Evolutionary conservation across 64 coral and sea anemone genomes (phyloP).

Genomic region (Platygyra sinensis): DNA sequence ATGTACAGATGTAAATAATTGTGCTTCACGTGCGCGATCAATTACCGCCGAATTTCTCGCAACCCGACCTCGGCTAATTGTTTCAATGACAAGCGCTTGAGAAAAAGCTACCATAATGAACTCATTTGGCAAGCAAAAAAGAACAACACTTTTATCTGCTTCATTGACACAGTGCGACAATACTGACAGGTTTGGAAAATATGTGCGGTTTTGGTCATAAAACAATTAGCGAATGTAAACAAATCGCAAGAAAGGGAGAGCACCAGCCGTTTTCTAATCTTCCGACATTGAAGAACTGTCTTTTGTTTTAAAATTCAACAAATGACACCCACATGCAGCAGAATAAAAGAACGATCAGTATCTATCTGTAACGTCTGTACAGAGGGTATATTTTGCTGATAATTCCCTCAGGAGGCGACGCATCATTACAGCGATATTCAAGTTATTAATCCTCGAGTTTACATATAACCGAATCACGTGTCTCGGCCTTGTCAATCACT

Average conservation of each 20-base stretch:
- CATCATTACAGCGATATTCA: constrained; percentile 14
- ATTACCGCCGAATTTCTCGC: not conserved
- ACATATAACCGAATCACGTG: constrained; percentile 26
- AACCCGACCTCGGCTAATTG: not conserved
- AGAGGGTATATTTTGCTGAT: not conserved
- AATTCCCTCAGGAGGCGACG: constrained; percentile 18
- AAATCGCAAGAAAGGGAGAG: constrained; percentile 9
- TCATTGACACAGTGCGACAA: not conserved
- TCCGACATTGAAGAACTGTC: not conserved
- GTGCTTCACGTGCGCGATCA: not conserved
- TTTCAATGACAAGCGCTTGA: not conserved
- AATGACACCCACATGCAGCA: not conserved
- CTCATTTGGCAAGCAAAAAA: not conserved
- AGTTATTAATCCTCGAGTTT: not conserved
- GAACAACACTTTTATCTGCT: not conserved
- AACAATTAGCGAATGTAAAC: constrained; percentile 33
- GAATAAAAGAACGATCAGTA: not conserved
- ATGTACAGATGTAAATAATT: no score
- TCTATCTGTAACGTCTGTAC: not conserved
- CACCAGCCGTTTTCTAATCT: not conserved
- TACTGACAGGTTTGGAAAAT: constrained; percentile 31
- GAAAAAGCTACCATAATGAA: not conserved
- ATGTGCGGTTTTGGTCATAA: constrained; percentile 32
- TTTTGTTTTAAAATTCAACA: not conserved
- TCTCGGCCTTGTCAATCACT: constrained; percentile 24